These are phyloP conservation scores for Zhuqinia jingwanae DNA, from an alignment of 2,888 invertebrate genomes.

Conservation along the genomic window DNA sequence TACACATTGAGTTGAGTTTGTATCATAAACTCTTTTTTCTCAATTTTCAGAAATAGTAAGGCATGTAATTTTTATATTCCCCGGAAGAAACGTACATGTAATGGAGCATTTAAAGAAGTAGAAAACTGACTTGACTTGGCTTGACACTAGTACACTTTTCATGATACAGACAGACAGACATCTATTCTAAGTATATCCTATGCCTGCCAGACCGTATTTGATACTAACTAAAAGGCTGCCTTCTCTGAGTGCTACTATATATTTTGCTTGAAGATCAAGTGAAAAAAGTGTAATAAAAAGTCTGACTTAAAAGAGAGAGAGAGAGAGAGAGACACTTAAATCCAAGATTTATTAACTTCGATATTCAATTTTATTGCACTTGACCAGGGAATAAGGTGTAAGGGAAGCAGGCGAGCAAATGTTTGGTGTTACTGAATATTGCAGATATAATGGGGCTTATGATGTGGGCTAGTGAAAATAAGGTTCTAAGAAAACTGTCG, in stretches of 20 bases:
- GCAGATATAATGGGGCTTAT: conserved; percentile 54
- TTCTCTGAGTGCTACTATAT: no score
- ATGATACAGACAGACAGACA: neutral
- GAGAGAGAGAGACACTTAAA: conserved; percentile 66
- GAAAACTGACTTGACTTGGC: conserved; percentile 44
- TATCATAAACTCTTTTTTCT: neutral
- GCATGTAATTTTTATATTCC: no score
- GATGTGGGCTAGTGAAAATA: conserved; percentile 19
- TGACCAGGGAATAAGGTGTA: conserved; percentile 45
- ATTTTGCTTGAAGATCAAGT: conserved; percentile 41
- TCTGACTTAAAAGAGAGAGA: neutral
- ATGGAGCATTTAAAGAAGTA: conserved; percentile 33
- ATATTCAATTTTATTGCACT: conserved; percentile 70
- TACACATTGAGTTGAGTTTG: neutral
- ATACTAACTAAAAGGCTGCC: no score
- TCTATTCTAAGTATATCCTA: no score
- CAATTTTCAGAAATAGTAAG: neutral
- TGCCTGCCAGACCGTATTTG: no score
- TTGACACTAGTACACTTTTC: conserved; percentile 39
- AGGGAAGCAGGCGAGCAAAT: conserved; percentile 22
- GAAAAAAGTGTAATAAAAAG: conserved; percentile 61
- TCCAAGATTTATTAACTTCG: conserved; percentile 74
- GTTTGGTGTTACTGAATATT: conserved; percentile 47
- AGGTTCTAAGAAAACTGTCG: neutral
- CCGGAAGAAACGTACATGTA: neutral